Conservation (phyloP, 2,888 invertebrate species). For the Geotrupes spiniger region DNA sequence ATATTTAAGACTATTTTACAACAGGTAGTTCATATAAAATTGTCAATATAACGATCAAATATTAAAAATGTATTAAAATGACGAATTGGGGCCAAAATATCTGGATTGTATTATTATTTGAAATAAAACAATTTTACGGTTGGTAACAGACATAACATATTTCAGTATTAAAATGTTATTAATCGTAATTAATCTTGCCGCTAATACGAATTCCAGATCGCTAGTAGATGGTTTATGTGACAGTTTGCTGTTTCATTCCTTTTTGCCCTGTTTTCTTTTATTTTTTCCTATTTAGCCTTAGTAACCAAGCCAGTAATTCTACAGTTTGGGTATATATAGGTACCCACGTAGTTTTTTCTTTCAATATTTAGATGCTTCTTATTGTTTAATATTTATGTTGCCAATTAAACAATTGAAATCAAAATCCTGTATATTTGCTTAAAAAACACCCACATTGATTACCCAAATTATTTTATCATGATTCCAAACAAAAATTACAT, state of each 20-base stretch:
- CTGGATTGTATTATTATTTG: neutral
- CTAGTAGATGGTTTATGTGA: conserved; percentile 9
- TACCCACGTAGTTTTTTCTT: conserved; percentile 14
- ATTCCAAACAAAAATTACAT: too few relatives aligned
- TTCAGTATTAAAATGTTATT: conserved; percentile 19
- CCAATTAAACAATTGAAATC: conserved; percentile 7
- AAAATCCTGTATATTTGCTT: conserved; percentile 9
- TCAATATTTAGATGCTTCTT: conserved; percentile 16
- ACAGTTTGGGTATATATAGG: conserved; percentile 12
- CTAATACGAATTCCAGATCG: conserved; percentile 16
- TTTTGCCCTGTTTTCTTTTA: conserved; percentile 10
- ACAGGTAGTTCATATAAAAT: conserved; percentile 6
- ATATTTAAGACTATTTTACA: conserved; percentile 4
- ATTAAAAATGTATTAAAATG: neutral
- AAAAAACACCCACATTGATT: too few relatives aligned
- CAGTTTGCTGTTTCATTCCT: conserved; percentile 10
- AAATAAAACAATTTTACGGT: neutral
- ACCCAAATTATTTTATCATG: too few relatives aligned
- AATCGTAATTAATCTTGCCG: conserved; percentile 21
- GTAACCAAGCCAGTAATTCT: conserved; percentile 22
- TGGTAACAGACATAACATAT: conserved; percentile 3
- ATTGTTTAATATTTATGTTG: conserved; percentile 19
- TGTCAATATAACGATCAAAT: conserved; percentile 5
- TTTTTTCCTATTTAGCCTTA: conserved; percentile 19
- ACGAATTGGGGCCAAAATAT: conserved; percentile 12